Base-by-base conservation (phyloP, 2,113 vertebrate species). In the Eretmochelys imbricata region DNA sequence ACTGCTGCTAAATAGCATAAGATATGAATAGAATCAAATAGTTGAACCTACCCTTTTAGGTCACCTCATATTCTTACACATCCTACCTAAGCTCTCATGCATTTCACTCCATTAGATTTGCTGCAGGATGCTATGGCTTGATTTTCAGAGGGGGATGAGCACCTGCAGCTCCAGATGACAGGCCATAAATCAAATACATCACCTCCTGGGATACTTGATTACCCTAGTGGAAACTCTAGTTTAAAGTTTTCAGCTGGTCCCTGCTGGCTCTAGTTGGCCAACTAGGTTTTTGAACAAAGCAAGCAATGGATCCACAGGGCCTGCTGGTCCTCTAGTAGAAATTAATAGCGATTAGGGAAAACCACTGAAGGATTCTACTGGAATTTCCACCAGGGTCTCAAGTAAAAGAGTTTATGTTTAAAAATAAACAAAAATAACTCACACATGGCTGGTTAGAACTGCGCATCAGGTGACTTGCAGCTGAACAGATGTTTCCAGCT, bases 381-480 rank as follows among this genome's bases (percentile, higher is more conserved):
- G 85, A 94, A 62, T 10, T 3, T 72, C 72, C 49, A 94, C 65
- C n/a, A 93, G 93, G 31, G 50, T 93, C 89, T 83, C 54, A 93
- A 83, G 95, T 93, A 82, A 87, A 94, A 89, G 96, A 94, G 93
- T 94, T 90, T 97, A 97, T 98, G 98, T 98, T 98, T 98, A 98
- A 98, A 97, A 98, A 98, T 97, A 96, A 97, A 97, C 97, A 98
- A 98, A 98, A 98, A 97, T 97, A 98, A 95, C 97, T 97, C 97
- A 93, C 93, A 92, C 92, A 98, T 97, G 98, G 97, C 97, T 97
- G 93, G 93, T 76, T 96, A 95, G 94, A 97, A 89, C 96, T 98
- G 96, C 95, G 97, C 96, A 94, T 97, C 95, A 97, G 97, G 97
- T 97, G 96, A 97, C 95, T 97, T 96, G 94, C 72, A 50, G 96